Conservation (phyloP, 2,113 vertebrate genomes). For the Pelvicachromis taeniatus region DNA sequence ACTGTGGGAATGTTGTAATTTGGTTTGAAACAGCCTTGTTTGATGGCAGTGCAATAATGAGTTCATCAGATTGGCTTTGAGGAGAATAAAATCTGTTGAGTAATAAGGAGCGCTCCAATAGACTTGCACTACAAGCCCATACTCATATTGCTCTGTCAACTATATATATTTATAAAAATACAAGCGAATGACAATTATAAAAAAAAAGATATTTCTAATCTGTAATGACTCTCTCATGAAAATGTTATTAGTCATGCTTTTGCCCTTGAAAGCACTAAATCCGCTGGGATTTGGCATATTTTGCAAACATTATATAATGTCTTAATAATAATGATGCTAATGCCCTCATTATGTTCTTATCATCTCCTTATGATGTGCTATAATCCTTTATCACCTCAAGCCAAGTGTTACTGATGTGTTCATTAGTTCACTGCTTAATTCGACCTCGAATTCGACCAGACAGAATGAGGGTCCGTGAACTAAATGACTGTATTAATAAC, state of each 20-base stretch:
- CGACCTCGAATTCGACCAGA: slow-evolving; percentile 18
- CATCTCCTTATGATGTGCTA: slow-evolving; percentile 37
- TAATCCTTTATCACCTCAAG: slow-evolving; percentile 54
- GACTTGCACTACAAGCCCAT: not conserved
- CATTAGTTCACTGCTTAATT: slow-evolving; percentile 39
- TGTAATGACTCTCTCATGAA: not conserved
- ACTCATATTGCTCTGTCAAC: not conserved
- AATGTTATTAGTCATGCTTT: slow-evolving; percentile 32
- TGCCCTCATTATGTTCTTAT: slow-evolving; percentile 60
- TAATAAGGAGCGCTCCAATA: not conserved
- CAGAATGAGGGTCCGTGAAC: slow-evolving; percentile 4
- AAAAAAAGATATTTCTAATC: not conserved
- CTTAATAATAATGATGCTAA: slow-evolving; percentile 44
- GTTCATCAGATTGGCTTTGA: slow-evolving; percentile 2
- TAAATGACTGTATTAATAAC: slow-evolving; percentile 25
- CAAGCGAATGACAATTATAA: not conserved
- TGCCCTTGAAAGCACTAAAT: slow-evolving; percentile 35
- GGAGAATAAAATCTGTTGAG: not conserved
- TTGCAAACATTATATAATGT: slow-evolving; percentile 37
- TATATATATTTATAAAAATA: not conserved
- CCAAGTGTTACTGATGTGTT: slow-evolving; percentile 46
- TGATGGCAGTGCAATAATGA: not conserved
- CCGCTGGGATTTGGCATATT: slow-evolving; percentile 36
- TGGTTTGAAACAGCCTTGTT: not conserved
- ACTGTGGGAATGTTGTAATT: not conserved